Percentiles rank a stretch among this genome's conserved stretches.
These are phyloP conservation scores for Esox masquinongy DNA, from an alignment of 2,797 vertebrate genomes.

Conservation along the genomic window DNA sequence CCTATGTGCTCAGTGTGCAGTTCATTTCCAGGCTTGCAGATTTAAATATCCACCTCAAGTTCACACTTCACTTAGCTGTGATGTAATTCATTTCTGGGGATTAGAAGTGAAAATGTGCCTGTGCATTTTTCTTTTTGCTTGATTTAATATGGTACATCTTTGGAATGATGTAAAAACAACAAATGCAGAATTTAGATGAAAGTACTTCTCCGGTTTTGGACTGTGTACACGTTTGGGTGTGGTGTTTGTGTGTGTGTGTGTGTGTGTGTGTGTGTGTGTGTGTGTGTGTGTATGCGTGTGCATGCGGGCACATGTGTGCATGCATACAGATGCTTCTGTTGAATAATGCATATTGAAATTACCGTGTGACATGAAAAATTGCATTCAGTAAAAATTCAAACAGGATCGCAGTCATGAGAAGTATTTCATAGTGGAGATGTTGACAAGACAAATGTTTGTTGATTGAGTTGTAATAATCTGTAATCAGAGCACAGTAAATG, in stretches of 20 bases:
- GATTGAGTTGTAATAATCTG: constrained; percentile 74
- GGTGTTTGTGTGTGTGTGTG: background rate
- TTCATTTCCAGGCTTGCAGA: constrained; percentile 44
- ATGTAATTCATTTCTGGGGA: background rate
- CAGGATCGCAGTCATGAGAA: constrained; percentile 59
- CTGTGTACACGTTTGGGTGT: background rate
- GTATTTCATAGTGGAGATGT: constrained; percentile 62
- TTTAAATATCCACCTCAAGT: constrained; percentile 47
- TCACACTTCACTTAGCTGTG: constrained; percentile 25
- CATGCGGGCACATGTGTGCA: too few relatives aligned
- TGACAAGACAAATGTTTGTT: constrained; percentile 77
- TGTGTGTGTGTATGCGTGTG: background rate
- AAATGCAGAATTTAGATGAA: background rate
- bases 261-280: background rate
- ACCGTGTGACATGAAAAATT: constrained; percentile 65
- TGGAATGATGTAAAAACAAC: background rate
- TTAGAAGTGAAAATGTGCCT: background rate
- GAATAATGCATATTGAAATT: constrained; percentile 47
- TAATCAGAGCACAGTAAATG: constrained; percentile 72
- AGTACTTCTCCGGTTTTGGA: constrained; percentile 16
- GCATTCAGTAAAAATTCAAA: constrained; percentile 53
- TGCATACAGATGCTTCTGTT: constrained; percentile 41
- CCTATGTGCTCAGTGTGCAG: constrained; percentile 35
- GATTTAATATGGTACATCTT: background rate
- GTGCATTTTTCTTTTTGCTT: constrained; percentile 2